Percentiles rank a stretch among this genome's conserved stretches.
These are phyloP conservation scores for Semotilus atromaculatus DNA, from an alignment of 2,797 vertebrate genomes.

Conservation along the genomic window DNA sequence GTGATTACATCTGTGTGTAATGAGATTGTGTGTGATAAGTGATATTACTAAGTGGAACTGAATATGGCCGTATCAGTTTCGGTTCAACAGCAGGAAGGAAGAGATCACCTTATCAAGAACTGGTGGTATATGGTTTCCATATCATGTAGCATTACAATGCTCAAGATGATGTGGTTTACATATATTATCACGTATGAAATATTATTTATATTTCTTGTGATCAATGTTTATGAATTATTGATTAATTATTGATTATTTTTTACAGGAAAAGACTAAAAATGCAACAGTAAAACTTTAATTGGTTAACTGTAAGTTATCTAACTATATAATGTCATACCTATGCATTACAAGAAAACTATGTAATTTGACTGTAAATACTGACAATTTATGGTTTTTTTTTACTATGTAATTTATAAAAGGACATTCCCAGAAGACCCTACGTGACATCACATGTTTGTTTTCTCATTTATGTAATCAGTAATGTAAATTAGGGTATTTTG, in stretches of 20 bases:
- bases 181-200: constrained; percentile 13
- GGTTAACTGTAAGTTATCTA: not conserved
- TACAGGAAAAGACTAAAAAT: not conserved
- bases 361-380: too few relatives aligned
- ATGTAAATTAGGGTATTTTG: not conserved
- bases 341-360: not conserved
- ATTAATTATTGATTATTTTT: not conserved
- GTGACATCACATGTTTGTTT: not conserved
- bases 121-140: constrained; percentile 74
- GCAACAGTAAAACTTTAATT: not conserved
- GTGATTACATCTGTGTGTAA: constrained; percentile 77
- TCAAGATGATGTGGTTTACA: constrained; percentile 20
- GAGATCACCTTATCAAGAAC: constrained; percentile 80
- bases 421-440: not conserved
- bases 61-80: constrained; percentile 73
- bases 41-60: constrained; percentile 76
- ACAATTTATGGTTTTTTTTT: not conserved
- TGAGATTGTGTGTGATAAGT: constrained; percentile 77
- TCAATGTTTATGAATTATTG: not conserved
- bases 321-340: not conserved
- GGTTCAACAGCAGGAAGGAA: constrained; percentile 67
- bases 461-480: not conserved
- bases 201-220: not conserved
- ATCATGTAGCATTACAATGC: constrained; percentile 42
- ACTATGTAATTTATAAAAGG: not conserved